phyloP scores from a whole-genome alignment of 2,888 invertebrate species.

The Gymnocheta viridis region DNA sequence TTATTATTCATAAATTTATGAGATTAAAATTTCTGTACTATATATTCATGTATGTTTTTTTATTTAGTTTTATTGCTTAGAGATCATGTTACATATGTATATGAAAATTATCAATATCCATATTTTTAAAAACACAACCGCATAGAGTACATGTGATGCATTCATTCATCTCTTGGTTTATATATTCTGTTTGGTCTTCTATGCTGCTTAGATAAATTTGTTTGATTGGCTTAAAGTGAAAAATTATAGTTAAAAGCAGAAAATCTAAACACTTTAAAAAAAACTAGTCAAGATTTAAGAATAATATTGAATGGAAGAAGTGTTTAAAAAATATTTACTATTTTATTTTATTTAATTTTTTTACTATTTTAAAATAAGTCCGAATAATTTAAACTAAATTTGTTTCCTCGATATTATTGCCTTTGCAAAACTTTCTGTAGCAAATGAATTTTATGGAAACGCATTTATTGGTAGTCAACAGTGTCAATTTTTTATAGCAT shows the following conservation, averaged over 20 bases:
- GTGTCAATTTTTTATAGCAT: no score
- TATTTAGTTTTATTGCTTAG: not conserved
- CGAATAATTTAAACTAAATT: no score
- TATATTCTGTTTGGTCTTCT: not conserved
- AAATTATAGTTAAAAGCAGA: no score
- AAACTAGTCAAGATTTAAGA: no score
- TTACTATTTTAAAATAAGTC: no score
- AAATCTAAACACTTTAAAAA: no score
- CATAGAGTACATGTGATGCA: not conserved
- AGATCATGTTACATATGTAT: conserved; percentile 23
- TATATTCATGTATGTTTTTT: not conserved
- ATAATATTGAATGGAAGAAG: no score
- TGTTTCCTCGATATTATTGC: not conserved
- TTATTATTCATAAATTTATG: conserved; percentile 56
- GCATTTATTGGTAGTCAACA: conserved; percentile 56
- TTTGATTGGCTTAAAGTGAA: not conserved
- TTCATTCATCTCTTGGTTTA: not conserved
- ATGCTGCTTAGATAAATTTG: not conserved
- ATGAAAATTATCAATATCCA: not conserved
- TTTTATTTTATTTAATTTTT: no score
- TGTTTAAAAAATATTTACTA: no score
- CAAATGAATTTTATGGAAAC: no score
- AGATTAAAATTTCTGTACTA: not conserved
- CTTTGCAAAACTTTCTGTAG: conserved; percentile 28
- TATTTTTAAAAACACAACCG: not conserved